Base-by-base conservation (phyloP, 2,888 invertebrate genomes). In the Eilema griseolum region DNA sequence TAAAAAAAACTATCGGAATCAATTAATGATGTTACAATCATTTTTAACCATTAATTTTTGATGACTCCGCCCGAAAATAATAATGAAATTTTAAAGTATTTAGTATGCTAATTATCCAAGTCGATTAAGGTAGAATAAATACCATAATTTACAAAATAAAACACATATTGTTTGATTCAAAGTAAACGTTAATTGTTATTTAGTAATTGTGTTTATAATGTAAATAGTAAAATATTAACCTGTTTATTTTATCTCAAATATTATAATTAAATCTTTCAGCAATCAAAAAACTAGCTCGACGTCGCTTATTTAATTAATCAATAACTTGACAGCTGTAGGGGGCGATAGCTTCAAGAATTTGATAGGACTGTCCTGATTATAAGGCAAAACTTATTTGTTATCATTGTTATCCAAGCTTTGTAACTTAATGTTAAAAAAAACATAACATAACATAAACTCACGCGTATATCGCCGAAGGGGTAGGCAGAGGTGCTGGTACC, bases 291-390 rank as follows among this genome's bases (percentile, higher is more conserved):
- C 62, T 62, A 62, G 46, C 52, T 28, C 28, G 8, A 41, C 7
- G 56, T 23, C 33, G 33, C 61, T n/a, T 68, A 68, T 33, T 62
- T 68, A 52, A 62, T 68, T 62, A 56, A 62, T 68, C 33, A 62
- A 57, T 56, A 67, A 56, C 16, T 61, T 68, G 56, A 56, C 63
- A 26, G 31, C 33, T 52, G 16, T 57, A 63, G 59, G 28, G 57
- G 1, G n/a, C 3, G n/a, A 5, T 11, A 3, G 20, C n/a, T 62
- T 68, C 10, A 37, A 11, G 31, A 12, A 7, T 24, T 61, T 31
- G 0, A 31, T 14, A 16, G 8, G 26, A 26, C 46, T 31, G 37
- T 56, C 23, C 14, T 56, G 56, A 56, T 26, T 28, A 16, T 16
- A 26, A 14, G 20, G 16, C 20, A n/a, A n/a, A n/a, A 52, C 52